phyloP scores from a whole-genome alignment of 2,113 vertebrate species.

The Apeltes quadracus region DNA sequence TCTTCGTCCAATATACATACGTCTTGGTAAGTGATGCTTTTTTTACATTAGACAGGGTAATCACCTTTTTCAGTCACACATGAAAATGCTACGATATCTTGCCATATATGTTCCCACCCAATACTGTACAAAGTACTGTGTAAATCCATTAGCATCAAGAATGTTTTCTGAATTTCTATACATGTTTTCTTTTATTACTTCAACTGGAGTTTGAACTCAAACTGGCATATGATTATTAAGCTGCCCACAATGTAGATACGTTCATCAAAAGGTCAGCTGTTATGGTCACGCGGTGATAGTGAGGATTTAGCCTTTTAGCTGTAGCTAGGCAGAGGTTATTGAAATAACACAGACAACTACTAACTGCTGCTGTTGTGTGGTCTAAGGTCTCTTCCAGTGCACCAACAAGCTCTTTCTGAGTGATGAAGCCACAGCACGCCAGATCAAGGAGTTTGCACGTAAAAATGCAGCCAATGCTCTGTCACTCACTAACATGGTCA shows the following conservation, averaged over 20 bases:
- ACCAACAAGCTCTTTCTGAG: constrained; percentile 81
- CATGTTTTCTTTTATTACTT: background rate
- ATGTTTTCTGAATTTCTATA: background rate
- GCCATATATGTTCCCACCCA: constrained; percentile 5
- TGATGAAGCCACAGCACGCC: constrained; percentile 56
- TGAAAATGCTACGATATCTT: constrained; percentile 10
- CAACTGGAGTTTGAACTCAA: constrained; percentile 14
- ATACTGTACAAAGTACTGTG: constrained; percentile 13
- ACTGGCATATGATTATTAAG: constrained; percentile 13
- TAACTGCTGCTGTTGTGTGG: constrained; percentile 61
- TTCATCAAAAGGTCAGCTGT: constrained; percentile 24
- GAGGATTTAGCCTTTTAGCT: constrained; percentile 30
- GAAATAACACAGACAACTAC: constrained; percentile 24
- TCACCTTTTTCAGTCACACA: constrained; percentile 11
- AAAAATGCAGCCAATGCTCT: constrained; percentile 88
- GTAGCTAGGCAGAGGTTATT: constrained; percentile 23
- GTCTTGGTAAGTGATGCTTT: constrained; percentile 71
- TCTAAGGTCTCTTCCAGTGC: constrained; percentile 83
- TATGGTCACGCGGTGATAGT: constrained; percentile 11
- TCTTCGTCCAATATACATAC: constrained; percentile 59
- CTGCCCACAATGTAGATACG: constrained; percentile 8
- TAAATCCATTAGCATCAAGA: background rate
- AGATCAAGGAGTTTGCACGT: constrained; percentile 84
- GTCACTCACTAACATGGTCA: constrained; percentile 88
- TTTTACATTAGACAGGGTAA: constrained; percentile 60